Evolutionary conservation across 23 tunicate genomes (phyloP).

Genomic region (Ciona savignyi): DNA sequence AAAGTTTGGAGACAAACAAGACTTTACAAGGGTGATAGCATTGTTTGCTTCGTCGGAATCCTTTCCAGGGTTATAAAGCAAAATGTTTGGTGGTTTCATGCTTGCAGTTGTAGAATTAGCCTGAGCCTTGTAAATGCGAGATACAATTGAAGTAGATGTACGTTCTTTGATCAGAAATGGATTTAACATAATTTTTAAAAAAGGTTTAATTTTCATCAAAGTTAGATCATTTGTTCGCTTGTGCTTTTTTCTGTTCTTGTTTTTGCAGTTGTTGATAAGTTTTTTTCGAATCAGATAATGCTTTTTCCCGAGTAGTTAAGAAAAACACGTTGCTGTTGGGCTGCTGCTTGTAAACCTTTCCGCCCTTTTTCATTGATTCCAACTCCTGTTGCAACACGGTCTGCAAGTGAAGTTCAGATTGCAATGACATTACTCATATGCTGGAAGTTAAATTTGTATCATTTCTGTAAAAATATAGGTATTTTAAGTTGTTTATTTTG

Average conservation of each 20-base stretch:
- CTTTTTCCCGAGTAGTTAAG: slow-evolving; percentile 13
- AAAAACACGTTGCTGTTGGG: slow-evolving; percentile 70
- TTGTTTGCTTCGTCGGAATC: not conserved
- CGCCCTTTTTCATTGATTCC: slow-evolving; percentile 28
- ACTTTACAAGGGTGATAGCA: slow-evolving; percentile 13
- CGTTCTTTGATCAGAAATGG: slow-evolving; percentile 18
- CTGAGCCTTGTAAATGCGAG: slow-evolving; percentile 5
- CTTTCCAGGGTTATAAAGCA: slow-evolving; percentile 23
- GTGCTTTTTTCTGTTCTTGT: not conserved
- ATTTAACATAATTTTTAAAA: slow-evolving; percentile 15
- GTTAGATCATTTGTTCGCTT: not conserved
- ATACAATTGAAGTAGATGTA: slow-evolving; percentile 1
- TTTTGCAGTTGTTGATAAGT: slow-evolving; percentile 12
- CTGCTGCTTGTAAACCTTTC: slow-evolving; percentile 52
- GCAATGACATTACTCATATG: slow-evolving; percentile 26
- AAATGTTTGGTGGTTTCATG: slow-evolving; percentile 62
- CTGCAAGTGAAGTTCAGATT: slow-evolving; percentile 20
- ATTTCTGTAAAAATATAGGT: no score
- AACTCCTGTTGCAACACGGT: slow-evolving; percentile 51
- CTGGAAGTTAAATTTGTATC: no score
- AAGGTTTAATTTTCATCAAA: not conserved
- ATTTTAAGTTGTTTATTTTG: no score
- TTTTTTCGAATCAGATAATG: slow-evolving; percentile 33
- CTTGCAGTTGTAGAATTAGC: not conserved
- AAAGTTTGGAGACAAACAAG: slow-evolving; percentile 11